Conservation (phyloP, 2,888 invertebrate species). For the Rhamnusium bicolor region DNA sequence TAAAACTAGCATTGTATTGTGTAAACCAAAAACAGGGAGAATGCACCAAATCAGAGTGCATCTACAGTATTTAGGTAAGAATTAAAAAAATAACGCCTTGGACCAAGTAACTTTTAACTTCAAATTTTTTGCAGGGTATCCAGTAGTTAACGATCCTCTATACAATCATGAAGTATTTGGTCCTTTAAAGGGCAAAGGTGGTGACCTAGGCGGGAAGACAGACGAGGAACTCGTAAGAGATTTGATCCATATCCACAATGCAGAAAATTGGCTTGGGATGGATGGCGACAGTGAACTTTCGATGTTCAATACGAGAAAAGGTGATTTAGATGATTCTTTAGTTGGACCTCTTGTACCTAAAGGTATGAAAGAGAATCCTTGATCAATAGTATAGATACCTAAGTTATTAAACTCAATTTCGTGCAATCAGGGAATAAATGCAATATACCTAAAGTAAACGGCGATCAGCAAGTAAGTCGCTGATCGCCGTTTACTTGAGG, state of each 20-base stretch:
- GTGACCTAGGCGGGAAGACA: conserved; percentile 89
- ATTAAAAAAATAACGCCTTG: neutral
- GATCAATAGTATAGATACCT: too few species aligned
- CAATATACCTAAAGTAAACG: too few species aligned
- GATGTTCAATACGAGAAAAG: conserved; percentile 83
- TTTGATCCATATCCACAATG: conserved; percentile 93
- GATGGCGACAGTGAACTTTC: conserved; percentile 90
- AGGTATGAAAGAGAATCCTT: conserved; percentile 62
- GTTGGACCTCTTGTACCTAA: conserved; percentile 68
- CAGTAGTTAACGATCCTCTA: conserved; percentile 97
- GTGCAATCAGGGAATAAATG: too few species aligned
- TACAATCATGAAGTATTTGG: conserved; percentile 98
- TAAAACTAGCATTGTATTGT: conserved; percentile 93
- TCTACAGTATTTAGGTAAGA: conserved; percentile 93
- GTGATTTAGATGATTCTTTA: conserved; percentile 68
- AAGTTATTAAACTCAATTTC: too few species aligned
- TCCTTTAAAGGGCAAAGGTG: conserved; percentile 90
- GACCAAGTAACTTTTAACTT: neutral
- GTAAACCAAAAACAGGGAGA: conserved; percentile 95
- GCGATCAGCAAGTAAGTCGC: too few species aligned
- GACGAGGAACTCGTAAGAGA: conserved; percentile 92
- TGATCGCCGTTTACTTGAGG: too few species aligned
- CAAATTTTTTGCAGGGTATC: conserved; percentile 81
- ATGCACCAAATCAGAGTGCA: conserved; percentile 99
- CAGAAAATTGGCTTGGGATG: conserved; percentile 94